Base-by-base conservation (phyloP, 2,888 invertebrate genomes). In the Heliconius sara region DNA sequence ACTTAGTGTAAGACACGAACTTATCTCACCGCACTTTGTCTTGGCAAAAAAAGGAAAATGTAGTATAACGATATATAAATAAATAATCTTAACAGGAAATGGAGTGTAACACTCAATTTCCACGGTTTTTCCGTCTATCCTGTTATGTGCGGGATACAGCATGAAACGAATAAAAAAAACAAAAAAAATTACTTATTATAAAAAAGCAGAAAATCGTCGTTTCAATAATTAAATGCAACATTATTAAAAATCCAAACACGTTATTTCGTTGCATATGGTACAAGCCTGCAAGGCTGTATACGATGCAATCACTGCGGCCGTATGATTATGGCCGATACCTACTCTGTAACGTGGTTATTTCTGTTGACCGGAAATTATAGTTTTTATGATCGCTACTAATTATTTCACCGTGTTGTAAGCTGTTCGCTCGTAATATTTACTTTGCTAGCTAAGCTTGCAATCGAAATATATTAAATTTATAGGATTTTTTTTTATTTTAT, bases 281-380 rank as follows among this genome's bases (percentile, higher is more conserved):
- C 79, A 77, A 76, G 57, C 66, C 78, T 52, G 66, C 30, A 57
- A 74, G 27, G 60, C 74, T 79, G 79, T 79, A 70, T 76, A 73
- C 79, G 39, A 65, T 39, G 82, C 77, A 83, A 83, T 82, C 81
- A 78, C 81, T 75, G 76, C 76, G 82, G 79, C 82, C 79, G 76
- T 78, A 70, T 82, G 79, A 83, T 84, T 82, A 83, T 77, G 81
- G 74, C 75, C 76, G 80, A 75, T 74, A 74, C 39, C 39, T 39
- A 39, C 71, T 77, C 66, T 39, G 81, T 74, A 79, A 79, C 80
- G 70, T 80, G 79, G 79, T 79, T 81, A 68, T 78, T 73, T 67
- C 78, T 76, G 72, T 43, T 81, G 81, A 76, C 82, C 80, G 82
- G 80, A 82, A 82, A 82, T 80, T 82, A 82, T 79, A 65, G 73